Conservation (phyloP, 2,113 vertebrate species). For the Cololabis saira region DNA sequence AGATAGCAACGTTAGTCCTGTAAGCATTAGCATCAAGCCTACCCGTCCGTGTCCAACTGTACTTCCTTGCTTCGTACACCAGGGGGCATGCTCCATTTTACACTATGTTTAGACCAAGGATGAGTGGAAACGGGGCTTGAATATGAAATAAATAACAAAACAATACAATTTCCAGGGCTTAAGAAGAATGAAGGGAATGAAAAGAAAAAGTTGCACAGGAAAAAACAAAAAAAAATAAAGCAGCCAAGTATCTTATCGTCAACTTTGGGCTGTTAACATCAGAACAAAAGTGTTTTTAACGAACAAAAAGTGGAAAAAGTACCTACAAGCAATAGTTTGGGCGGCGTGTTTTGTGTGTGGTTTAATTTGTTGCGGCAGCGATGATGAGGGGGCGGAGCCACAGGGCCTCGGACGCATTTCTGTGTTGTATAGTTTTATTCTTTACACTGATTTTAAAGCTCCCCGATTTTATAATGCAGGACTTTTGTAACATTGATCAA, state of each 20-base stretch:
- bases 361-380: slow-evolving; percentile 87
- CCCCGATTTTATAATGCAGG: slow-evolving; percentile 99
- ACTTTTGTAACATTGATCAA: slow-evolving; percentile 99
- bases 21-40: too few species aligned
- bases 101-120: too few species aligned
- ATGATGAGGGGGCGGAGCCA: slow-evolving; percentile 1
- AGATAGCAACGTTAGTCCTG: too few species aligned
- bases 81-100: too few species aligned
- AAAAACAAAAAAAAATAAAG: slow-evolving; percentile 87
- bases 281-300: slow-evolving; percentile 95
- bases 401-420: slow-evolving; percentile 86
- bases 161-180: slow-evolving; percentile 93
- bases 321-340: slow-evolving; percentile 98
- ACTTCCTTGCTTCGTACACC: too few species aligned
- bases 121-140: slow-evolving; percentile 26
- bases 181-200: slow-evolving; percentile 89
- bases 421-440: slow-evolving; percentile 99
- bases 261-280: slow-evolving; percentile 88
- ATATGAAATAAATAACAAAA: slow-evolving; percentile 73
- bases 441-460: slow-evolving; percentile 99
- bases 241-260: slow-evolving; percentile 92
- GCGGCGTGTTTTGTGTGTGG: slow-evolving; percentile 90
- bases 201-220: slow-evolving; percentile 87
- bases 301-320: slow-evolving; percentile 69
- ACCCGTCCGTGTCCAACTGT: too few species aligned